Evolutionary conservation across 2,888 invertebrate species (phyloP).

Genomic region (Invenusta paracnida): DNA sequence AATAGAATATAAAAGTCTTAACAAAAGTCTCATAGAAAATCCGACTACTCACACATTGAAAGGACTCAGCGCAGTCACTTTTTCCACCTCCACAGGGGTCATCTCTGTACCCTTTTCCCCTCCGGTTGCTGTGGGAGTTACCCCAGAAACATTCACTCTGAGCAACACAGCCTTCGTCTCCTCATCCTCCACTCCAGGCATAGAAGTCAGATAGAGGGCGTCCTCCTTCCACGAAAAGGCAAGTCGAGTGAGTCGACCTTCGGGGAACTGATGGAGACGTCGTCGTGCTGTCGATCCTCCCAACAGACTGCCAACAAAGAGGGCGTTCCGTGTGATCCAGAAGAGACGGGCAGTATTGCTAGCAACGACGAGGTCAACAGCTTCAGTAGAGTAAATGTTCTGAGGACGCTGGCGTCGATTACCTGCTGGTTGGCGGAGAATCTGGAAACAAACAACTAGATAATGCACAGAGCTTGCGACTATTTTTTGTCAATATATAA

Average conservation of each 20-base stretch:
- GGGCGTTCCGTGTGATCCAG: neutral
- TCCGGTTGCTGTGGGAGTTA: no score
- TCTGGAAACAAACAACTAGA: neutral
- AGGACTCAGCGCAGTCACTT: no score
- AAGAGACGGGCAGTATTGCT: neutral
- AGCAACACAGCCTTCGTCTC: neutral
- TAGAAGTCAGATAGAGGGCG: neutral
- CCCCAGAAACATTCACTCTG: neutral
- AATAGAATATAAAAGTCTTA: no score
- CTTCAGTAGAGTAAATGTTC: neutral
- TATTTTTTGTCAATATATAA: no score
- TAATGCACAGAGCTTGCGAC: no score
- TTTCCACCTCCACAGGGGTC: no score
- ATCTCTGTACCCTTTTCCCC: no score
- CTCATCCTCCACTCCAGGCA: neutral
- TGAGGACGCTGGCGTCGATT: neutral
- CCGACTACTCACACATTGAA: no score
- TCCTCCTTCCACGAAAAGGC: neutral
- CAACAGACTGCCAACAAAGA: neutral
- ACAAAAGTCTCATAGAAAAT: no score
- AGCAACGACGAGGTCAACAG: neutral
- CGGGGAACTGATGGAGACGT: neutral
- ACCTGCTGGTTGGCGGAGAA: neutral
- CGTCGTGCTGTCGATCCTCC: neutral
- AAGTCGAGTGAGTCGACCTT: neutral